Evolutionary conservation across 1,140 invertebrate genomes (phyloP).

Genomic region (Oncopodura yosiiana): DNA sequence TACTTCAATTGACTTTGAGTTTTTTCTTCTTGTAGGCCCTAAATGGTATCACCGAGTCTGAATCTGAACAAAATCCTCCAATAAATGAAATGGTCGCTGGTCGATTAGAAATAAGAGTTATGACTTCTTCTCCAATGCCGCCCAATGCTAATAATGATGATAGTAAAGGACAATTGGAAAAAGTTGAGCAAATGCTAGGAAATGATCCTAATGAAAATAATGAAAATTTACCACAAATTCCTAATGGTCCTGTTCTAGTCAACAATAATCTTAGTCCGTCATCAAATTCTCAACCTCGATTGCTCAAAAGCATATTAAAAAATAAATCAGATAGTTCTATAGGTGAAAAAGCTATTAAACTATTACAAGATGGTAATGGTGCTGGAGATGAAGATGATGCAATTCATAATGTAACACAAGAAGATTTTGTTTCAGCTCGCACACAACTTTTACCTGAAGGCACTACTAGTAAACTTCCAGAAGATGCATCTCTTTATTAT

Average conservation of each 20-base stretch:
- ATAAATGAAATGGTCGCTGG: slow-evolving; percentile 52
- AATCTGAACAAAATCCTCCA: slow-evolving; percentile 21
- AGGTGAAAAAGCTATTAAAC: slow-evolving; percentile 27
- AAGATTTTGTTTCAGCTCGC: slow-evolving; percentile 16
- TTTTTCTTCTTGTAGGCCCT: slow-evolving; percentile 21
- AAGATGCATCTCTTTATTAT: slow-evolving; percentile 32
- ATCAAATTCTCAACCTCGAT: slow-evolving; percentile 16
- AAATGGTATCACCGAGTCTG: slow-evolving; percentile 28
- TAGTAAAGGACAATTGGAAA: too few relatives aligned
- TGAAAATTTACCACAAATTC: slow-evolving; percentile 13
- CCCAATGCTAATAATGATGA: too few relatives aligned
- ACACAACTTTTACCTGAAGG: neutral
- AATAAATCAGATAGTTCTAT: slow-evolving; percentile 35
- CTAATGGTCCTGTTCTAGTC: neutral
- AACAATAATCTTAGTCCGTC: slow-evolving; percentile 1
- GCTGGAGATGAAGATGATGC: slow-evolving; percentile 14
- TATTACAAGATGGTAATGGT: slow-evolving; percentile 15
- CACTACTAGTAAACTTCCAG: slow-evolving; percentile 17
- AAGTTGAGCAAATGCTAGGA: neutral
- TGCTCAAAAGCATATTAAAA: slow-evolving; percentile 34
- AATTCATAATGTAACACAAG: slow-evolving; percentile 27
- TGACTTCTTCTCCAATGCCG: slow-evolving; percentile 38
- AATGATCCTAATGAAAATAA: neutral
- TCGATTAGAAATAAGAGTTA: slow-evolving; percentile 67
- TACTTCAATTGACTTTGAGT: neutral